These are phyloP conservation scores for Manacus vitellinus DNA, from an alignment of 2,113 vertebrate genomes.

Conservation along the genomic window DNA sequence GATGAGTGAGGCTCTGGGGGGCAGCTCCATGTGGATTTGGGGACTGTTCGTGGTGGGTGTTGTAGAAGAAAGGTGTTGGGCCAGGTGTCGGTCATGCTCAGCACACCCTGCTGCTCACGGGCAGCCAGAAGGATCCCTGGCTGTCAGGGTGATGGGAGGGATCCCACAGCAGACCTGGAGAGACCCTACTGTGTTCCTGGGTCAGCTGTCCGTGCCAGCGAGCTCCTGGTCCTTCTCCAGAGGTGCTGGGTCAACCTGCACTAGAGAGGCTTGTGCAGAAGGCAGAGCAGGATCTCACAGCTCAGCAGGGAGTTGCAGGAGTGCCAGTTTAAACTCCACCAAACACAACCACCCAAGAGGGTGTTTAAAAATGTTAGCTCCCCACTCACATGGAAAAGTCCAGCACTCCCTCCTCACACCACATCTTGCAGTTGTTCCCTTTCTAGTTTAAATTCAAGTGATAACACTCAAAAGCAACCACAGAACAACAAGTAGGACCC, in stretches of 20 bases:
- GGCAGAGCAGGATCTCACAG: background rate
- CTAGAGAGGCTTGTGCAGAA: background rate
- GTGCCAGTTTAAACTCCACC: background rate
- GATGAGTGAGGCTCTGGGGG: background rate
- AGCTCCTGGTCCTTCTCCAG: background rate
- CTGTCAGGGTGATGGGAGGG: accelerated
- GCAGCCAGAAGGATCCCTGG: background rate
- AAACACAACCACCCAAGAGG: background rate
- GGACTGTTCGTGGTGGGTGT: accelerated
- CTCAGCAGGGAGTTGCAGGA: background rate
- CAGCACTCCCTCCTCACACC: background rate
- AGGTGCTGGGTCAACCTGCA: background rate
- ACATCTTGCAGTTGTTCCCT: background rate
- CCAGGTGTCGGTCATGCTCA: background rate
- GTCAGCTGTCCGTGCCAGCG: background rate
- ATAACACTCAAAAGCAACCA: background rate
- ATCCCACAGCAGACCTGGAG: background rate
- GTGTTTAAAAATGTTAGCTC: background rate
- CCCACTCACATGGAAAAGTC: background rate
- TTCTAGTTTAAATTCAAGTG: background rate
- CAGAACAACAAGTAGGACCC: background rate
- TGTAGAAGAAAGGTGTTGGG: background rate
- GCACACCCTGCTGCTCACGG: accelerated
- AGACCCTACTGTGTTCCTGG: background rate
- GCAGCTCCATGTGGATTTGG: background rate